Base-by-base conservation (phyloP, 1,140 invertebrate genomes). In the Dreissena polymorpha region DNA sequence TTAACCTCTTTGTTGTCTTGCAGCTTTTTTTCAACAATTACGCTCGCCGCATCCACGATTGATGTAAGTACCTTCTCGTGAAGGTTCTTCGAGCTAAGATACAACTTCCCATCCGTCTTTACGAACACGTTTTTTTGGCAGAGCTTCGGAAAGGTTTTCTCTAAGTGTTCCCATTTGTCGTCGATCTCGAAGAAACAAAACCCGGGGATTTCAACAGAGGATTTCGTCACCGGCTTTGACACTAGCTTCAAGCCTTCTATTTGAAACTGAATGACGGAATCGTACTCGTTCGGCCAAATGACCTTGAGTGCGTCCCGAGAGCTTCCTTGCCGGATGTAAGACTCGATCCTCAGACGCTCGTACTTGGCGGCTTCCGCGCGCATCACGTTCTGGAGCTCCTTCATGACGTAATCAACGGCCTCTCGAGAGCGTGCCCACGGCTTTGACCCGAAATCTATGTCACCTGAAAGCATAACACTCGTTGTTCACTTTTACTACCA, bases 241-340 rank as follows among this genome's bases (percentile, higher is more conserved):
- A 14, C 27, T 14, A 74, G n/a, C 0, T 50, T 10, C 29, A 83
- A 60, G 7, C 81, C 81, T 39, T 83, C 67, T 25, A 83, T 76
- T 23, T 75, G 27, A 39, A 76, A 83, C 53, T 75, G 29, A 5
- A 83, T 10, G 55, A 68, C 29, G 13, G 50, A 63, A 76, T 83
- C 73, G 71, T 70, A 83, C 23, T 76, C 81, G 49, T 75, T 25
- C 8, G 73, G 63, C 50, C 55, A 39, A 18, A 83, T 63, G 25
- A 83, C 81, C 51, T 83, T 83, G n/a, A 83, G 55, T 3, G 72
- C 81, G 50, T 83, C 73, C 18, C 81, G 49, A 21, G 81, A 69
- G 51, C 81, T 83, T 3, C 81, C 81, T n/a, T 80, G 78, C 21
- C 68, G 78, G 29, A 80, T 57, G 67, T 71, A 80, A 51, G 51